These are phyloP conservation scores for Tetragonula carbonaria DNA, from an alignment of 2,888 invertebrate species.

Conservation along the genomic window DNA sequence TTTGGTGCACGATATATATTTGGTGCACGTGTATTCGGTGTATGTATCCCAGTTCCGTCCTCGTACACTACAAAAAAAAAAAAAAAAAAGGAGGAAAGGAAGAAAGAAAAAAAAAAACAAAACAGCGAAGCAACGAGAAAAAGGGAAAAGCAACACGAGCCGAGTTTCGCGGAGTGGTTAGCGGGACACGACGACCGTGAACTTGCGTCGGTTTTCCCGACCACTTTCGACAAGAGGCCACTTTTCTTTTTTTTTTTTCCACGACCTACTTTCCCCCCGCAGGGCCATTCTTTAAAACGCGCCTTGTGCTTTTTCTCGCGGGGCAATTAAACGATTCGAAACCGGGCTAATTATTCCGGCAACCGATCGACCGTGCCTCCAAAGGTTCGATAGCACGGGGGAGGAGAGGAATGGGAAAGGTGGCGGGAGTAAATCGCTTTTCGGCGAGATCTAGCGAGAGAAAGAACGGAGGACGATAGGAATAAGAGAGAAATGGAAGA, in stretches of 20 bases:
- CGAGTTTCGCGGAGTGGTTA: background rate
- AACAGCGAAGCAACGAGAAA: background rate
- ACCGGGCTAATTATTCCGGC: conserved; percentile 37
- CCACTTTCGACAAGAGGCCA: background rate
- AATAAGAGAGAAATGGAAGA: background rate
- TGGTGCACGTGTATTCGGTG: no score
- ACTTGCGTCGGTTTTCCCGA: conserved; percentile 33
- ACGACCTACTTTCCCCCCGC: conserved; percentile 38
- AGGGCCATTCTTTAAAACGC: conserved; percentile 2
- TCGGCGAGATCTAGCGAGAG: background rate
- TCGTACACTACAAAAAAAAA: no score
- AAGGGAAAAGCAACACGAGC: background rate
- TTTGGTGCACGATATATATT: no score
- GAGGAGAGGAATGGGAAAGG: background rate
- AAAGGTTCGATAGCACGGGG: background rate
- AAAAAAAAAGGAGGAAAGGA: no score
- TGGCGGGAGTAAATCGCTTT: conserved; percentile 23
- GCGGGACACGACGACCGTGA: conserved; percentile 40
- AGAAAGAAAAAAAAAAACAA: background rate
- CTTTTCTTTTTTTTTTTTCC: background rate
- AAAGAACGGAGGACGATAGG: background rate
- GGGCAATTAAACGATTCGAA: conserved; percentile 43
- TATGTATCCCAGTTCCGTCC: background rate
- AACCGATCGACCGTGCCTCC: background rate
- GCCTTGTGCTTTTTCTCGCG: background rate